Evolutionary conservation across 1,140 invertebrate genomes (phyloP).

Genomic region (Cyclina sinensis): DNA sequence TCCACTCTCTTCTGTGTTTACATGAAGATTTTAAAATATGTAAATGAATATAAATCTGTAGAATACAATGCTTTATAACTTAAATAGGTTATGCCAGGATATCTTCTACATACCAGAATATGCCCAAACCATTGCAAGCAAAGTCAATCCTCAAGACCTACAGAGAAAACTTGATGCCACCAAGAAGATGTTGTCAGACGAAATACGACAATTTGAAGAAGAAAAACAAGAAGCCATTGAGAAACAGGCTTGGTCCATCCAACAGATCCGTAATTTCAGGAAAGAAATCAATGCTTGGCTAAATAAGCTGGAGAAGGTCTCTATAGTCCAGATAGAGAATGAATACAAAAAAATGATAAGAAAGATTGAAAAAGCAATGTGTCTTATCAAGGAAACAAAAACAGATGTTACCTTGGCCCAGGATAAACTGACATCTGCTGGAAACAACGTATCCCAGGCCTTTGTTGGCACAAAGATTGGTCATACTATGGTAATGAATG

Average conservation of each 20-base stretch:
- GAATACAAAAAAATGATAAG: background rate
- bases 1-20: background rate
- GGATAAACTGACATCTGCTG: background rate
- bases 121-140: background rate
- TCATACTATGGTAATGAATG: background rate
- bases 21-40: background rate
- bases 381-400: background rate
- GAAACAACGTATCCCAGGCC: background rate
- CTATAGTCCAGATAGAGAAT: background rate
- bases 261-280: background rate
- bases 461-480: background rate
- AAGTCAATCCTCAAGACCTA: background rate
- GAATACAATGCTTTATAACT: background rate
- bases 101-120: constrained; percentile 6
- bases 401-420: background rate
- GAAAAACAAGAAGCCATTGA: background rate
- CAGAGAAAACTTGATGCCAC: background rate
- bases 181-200: background rate
- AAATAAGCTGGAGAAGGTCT: background rate
- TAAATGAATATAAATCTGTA: background rate
- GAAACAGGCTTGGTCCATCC: background rate
- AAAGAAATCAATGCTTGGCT: background rate
- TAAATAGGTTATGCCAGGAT: background rate
- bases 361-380: background rate
- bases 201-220: background rate